phyloP scores from a whole-genome alignment of 2,888 invertebrate genomes.

The Megamerina dolium region DNA sequence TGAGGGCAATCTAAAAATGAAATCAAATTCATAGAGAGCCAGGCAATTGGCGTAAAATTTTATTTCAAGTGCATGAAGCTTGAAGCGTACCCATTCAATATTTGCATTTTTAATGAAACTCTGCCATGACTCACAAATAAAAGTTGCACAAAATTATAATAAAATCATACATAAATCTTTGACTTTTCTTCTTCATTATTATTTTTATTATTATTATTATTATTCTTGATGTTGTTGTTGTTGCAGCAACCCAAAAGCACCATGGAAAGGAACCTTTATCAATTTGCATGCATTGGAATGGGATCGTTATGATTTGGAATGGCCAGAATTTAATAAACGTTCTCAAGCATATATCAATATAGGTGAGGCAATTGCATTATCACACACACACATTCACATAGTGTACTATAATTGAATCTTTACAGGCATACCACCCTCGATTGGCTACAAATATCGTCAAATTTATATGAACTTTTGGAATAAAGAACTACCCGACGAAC shows the following conservation, averaged over 20 bases:
- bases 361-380: slow-evolving; percentile 39
- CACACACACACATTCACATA: too few species aligned
- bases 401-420: too few species aligned
- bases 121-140: too few species aligned
- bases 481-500: slow-evolving; percentile 68
- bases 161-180: too few species aligned
- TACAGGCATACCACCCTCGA: slow-evolving; percentile 65
- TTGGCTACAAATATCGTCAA: slow-evolving; percentile 69
- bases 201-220: too few species aligned
- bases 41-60: slow-evolving; percentile 11
- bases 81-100: not conserved
- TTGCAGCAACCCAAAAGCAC: slow-evolving; percentile 70
- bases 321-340: slow-evolving; percentile 74
- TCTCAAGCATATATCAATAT: slow-evolving; percentile 73
- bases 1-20: too few species aligned
- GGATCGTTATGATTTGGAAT: slow-evolving; percentile 66
- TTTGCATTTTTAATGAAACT: not conserved
- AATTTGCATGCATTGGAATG: slow-evolving; percentile 62
- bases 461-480: slow-evolving; percentile 81
- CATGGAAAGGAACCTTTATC: slow-evolving; percentile 59
- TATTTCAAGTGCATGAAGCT: not conserved
- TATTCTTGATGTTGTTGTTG: too few species aligned
- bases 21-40: too few species aligned
- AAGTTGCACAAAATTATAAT: too few species aligned
- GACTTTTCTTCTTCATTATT: too few species aligned